Conservation (phyloP, 2,797 vertebrate species). For the Vireo griseus region DNA sequence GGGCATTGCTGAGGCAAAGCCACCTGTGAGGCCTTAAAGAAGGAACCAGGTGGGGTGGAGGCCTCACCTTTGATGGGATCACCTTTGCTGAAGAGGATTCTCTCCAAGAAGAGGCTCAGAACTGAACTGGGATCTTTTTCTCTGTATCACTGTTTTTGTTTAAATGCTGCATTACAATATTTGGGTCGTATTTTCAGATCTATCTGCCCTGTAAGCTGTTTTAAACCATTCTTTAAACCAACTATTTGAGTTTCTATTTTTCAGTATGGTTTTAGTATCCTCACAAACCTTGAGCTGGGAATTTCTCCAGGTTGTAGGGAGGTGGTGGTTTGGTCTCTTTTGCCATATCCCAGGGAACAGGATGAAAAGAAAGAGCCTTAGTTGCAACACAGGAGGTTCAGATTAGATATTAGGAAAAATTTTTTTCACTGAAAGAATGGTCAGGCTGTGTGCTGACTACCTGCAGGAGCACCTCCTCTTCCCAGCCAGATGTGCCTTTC, state of each 20-base stretch:
- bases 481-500: neutral
- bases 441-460: neutral
- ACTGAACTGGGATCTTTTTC: neutral
- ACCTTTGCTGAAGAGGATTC: neutral
- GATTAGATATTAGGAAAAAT: neutral
- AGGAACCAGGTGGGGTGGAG: neutral
- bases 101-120: neutral
- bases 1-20: neutral
- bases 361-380: accelerated
- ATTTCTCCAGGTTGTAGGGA: neutral
- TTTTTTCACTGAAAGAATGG: neutral
- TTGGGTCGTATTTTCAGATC: neutral
- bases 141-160: neutral
- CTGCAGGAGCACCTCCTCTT: neutral
- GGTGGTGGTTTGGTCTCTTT: neutral
- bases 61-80: neutral
- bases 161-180: neutral
- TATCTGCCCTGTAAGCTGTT: neutral
- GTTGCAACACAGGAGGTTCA: neutral
- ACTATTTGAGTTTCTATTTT: neutral
- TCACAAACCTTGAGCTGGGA: neutral
- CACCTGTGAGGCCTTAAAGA: neutral
- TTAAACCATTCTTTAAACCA: neutral
- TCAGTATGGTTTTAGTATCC: neutral
- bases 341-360: neutral